Evolutionary conservation across 2,888 invertebrate genomes (phyloP).

Genomic region (Campopleginae sp.): DNA sequence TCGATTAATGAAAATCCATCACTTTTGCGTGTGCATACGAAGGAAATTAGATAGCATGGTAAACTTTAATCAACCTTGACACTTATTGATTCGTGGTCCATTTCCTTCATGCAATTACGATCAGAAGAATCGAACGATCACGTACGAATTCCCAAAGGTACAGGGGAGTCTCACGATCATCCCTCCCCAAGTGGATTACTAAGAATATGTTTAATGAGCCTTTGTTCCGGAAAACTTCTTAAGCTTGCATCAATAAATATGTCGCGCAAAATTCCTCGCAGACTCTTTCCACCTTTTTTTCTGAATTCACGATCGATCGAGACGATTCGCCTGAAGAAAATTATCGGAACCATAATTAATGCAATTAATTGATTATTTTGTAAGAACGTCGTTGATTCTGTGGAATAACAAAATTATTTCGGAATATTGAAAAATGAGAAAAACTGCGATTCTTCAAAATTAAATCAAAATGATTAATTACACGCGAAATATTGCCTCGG

Average conservation of each 20-base stretch:
- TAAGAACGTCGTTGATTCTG: no score
- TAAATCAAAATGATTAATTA: background rate
- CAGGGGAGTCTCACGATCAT: background rate
- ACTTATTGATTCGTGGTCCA: background rate
- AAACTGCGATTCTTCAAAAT: background rate
- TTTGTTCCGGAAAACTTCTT: background rate
- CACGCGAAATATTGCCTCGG: no score
- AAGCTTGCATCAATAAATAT: background rate
- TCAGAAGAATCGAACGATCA: slow-evolving; percentile 1
- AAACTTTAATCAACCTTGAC: background rate
- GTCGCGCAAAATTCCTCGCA: background rate
- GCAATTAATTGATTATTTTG: background rate
- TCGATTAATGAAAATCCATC: background rate
- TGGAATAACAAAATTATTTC: no score
- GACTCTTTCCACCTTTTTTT: background rate
- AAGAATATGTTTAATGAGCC: background rate
- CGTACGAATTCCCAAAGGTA: background rate
- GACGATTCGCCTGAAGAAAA: background rate
- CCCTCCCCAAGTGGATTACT: background rate
- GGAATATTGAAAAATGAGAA: background rate
- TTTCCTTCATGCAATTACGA: background rate
- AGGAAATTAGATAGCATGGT: background rate
- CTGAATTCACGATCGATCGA: background rate
- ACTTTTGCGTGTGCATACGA: background rate
- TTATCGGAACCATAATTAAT: background rate